phyloP scores from a whole-genome alignment of 2,797 vertebrate species.

The Poecilia picta region DNA sequence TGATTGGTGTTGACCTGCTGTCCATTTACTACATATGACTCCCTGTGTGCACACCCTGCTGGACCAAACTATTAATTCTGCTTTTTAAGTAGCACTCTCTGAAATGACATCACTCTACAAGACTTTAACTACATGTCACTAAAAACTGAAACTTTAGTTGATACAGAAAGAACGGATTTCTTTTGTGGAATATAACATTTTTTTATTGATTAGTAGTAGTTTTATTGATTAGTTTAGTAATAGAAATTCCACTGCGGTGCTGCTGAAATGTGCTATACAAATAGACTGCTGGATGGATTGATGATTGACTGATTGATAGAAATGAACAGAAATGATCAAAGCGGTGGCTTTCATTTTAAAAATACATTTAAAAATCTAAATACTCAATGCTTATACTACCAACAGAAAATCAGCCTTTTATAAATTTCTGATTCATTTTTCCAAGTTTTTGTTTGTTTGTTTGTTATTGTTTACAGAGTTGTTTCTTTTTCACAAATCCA shows the following conservation, averaged over 20 bases:
- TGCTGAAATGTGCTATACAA: too few species aligned
- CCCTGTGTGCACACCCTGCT: neutral
- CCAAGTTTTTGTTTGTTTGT: neutral
- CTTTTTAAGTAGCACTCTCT: neutral
- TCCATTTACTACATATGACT: neutral
- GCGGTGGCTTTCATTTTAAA: neutral
- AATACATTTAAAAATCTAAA: neutral
- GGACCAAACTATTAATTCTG: neutral
- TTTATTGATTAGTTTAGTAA: neutral
- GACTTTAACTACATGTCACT: neutral
- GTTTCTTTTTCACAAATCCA: slow-evolving; percentile 40
- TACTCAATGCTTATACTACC: neutral
- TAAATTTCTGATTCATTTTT: neutral
- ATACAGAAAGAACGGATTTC: neutral
- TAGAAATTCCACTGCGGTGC: too few species aligned
- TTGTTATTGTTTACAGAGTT: neutral
- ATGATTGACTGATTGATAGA: neutral
- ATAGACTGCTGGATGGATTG: too few species aligned
- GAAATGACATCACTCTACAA: neutral
- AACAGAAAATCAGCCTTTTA: neutral
- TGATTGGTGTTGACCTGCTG: neutral
- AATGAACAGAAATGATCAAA: neutral
- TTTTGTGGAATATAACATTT: neutral
- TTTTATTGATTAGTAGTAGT: neutral
- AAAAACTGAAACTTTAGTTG: neutral